Evolutionary conservation across 2,113 vertebrate species (phyloP).

Genomic region (Varanus komodoensis): DNA sequence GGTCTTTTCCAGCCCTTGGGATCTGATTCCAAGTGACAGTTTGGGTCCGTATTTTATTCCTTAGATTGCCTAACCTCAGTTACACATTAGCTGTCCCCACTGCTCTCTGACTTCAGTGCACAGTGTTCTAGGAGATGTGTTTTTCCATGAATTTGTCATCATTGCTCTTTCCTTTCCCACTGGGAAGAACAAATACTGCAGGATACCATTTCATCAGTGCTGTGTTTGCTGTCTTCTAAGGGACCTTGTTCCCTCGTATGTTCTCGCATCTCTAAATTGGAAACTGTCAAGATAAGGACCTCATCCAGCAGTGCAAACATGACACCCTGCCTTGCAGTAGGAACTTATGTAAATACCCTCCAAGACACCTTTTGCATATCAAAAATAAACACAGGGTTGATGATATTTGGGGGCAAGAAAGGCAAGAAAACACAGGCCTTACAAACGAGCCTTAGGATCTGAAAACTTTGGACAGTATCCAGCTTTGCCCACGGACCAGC

Average conservation of each 20-base stretch:
- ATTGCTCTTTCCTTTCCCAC: slow-evolving; percentile 4
- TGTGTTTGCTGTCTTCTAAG: neutral
- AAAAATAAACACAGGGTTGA: neutral
- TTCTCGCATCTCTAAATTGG: neutral
- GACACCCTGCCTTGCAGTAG: fast-evolving
- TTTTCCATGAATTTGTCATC: slow-evolving; percentile 71
- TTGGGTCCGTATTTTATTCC: slow-evolving; percentile 46
- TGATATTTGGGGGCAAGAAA: neutral
- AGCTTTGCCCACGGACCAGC: too few species aligned
- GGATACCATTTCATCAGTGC: slow-evolving; percentile 48
- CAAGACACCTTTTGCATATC: neutral
- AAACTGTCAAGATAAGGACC: neutral
- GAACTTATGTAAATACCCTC: neutral
- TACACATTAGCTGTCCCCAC: slow-evolving; percentile 35
- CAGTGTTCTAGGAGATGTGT: slow-evolving; percentile 68
- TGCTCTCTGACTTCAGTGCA: slow-evolving; percentile 34
- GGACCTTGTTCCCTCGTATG: neutral
- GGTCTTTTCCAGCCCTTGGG: slow-evolving; percentile 28
- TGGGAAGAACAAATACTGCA: slow-evolving; percentile 47
- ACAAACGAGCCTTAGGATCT: neutral
- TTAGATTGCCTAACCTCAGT: slow-evolving; percentile 51
- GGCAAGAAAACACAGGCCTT: neutral
- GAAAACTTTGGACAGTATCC: too few species aligned
- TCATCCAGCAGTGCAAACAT: neutral
- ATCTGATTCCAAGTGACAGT: neutral